A percentile compares a stretch with the other conserved stretches of the same genome.
phyloP scores from a whole-genome alignment of 2,797 vertebrate species.

The Sebastes melanostomus region DNA sequence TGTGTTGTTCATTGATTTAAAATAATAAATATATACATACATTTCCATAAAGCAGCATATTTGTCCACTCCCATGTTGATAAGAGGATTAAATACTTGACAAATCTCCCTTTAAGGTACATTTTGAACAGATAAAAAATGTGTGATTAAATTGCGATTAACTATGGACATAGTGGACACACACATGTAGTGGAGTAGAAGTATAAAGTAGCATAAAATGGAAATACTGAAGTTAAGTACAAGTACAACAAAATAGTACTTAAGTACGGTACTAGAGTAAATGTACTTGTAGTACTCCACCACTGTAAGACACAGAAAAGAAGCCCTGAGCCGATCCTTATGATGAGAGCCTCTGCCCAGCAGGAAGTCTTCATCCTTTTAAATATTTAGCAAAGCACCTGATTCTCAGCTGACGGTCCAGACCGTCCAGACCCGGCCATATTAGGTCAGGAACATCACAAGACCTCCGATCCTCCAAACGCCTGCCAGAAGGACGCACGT shows the following conservation, averaged over 20 bases:
- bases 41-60: no score
- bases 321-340: conserved; percentile 23
- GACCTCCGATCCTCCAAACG: conserved; percentile 39
- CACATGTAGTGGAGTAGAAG: no score
- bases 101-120: no score
- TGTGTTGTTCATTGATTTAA: no score
- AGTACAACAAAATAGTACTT: neutral
- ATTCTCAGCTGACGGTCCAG: conserved; percentile 71
- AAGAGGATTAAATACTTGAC: no score
- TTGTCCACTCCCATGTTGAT: no score
- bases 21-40: no score
- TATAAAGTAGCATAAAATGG: no score
- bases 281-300: neutral
- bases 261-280: neutral
- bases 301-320: conserved; percentile 1
- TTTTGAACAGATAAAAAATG: no score
- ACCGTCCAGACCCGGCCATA: conserved; percentile 51
- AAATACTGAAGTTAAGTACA: no score
- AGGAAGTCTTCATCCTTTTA: conserved; percentile 60
- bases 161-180: no score
- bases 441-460: conserved; percentile 69
- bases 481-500: conserved; percentile 35
- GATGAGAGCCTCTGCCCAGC: conserved; percentile 50
- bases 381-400: conserved; percentile 73
- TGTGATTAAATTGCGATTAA: no score